A percentile compares a stretch with the other conserved stretches of the same genome.
phyloP scores from a whole-genome alignment of 2,888 invertebrate species.

The Macropis europaea region DNA sequence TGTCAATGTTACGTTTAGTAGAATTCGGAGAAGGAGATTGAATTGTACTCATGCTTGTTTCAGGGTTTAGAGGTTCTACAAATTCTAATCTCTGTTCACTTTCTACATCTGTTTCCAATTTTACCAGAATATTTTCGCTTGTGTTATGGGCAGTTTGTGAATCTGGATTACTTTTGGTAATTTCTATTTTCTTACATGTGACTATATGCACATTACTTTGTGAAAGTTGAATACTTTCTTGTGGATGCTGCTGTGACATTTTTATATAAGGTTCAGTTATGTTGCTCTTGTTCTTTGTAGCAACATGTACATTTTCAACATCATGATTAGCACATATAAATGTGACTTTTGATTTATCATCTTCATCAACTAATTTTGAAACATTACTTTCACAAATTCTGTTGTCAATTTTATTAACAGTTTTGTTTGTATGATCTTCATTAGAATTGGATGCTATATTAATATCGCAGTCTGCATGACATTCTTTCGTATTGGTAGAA shows the following conservation, averaged over 20 bases:
- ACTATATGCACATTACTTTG: neutral
- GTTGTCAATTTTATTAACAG: neutral
- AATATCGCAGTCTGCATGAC: neutral
- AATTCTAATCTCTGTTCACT: neutral
- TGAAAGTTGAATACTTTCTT: neutral
- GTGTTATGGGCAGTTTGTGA: neutral
- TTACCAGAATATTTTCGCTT: neutral
- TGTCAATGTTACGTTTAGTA: neutral
- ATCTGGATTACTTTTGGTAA: neutral
- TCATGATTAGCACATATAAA: neutral
- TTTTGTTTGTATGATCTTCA: neutral
- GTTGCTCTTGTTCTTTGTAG: neutral
- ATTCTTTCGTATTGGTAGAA: neutral
- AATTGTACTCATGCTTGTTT: neutral
- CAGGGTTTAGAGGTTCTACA: neutral
- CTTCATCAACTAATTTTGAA: neutral
- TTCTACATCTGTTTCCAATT: neutral
- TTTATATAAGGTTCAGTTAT: neutral
- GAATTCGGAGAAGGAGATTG: neutral
- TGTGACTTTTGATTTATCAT: neutral
- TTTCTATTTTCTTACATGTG: neutral
- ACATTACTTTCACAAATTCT: neutral
- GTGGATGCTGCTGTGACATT: neutral
- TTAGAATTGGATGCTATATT: neutral
- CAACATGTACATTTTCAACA: neutral